phyloP scores from a whole-genome alignment of 2,113 vertebrate species.

The Thermophis baileyi region DNA sequence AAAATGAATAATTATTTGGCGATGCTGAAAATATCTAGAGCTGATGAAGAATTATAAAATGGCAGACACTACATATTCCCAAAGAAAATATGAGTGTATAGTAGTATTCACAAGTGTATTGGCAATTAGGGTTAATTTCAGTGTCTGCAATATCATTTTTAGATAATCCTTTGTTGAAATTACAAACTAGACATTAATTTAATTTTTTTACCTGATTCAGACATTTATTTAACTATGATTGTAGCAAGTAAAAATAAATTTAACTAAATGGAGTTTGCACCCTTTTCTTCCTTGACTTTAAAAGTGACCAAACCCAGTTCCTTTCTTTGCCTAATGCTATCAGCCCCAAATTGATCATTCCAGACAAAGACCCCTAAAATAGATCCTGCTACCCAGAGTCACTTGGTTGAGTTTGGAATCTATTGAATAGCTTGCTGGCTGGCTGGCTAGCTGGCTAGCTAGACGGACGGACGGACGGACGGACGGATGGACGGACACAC shows the following conservation, averaged over 20 bases:
- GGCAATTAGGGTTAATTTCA: not conserved
- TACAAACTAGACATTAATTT: not conserved
- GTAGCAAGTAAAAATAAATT: not conserved
- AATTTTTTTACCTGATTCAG: not conserved
- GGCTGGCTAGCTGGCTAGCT: too few relatives aligned
- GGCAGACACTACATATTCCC: not conserved
- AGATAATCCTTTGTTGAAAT: not conserved
- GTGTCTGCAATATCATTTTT: not conserved
- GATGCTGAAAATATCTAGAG: not conserved
- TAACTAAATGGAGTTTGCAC: not conserved
- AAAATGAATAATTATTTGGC: constrained; percentile 7
- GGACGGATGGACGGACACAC: too few relatives aligned
- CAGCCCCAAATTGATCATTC: not conserved
- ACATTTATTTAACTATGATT: not conserved
- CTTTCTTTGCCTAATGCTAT: not conserved
- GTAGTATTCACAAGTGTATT: constrained; percentile 6
- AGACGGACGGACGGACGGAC: too few relatives aligned
- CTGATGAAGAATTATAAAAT: constrained; percentile 23
- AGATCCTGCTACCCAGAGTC: not conserved
- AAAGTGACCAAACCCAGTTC: not conserved
- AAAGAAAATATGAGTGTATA: not conserved
- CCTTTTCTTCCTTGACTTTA: not conserved
- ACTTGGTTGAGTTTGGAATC: not conserved
- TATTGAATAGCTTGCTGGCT: too few relatives aligned
- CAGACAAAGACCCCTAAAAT: not conserved